phyloP scores from a whole-genome alignment of 2,113 vertebrate species.

The Orientallactaga bullata region DNA sequence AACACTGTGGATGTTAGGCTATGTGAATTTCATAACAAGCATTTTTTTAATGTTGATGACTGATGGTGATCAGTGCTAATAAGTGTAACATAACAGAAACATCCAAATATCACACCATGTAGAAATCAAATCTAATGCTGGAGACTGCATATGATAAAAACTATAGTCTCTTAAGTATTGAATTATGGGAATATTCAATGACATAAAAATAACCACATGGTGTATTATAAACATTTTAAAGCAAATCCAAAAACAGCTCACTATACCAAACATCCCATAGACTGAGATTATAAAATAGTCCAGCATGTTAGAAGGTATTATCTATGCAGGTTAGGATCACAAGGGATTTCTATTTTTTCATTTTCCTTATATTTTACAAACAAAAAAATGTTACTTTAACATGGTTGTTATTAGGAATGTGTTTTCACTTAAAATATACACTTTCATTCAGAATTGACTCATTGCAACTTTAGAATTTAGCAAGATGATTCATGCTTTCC shows the following conservation, averaged over 20 bases:
- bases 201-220: not conserved
- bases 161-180: not conserved
- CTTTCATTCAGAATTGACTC: slow-evolving; percentile 37
- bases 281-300: not conserved
- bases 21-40: not conserved
- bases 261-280: not conserved
- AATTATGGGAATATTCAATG: not conserved
- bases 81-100: not conserved
- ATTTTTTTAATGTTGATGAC: not conserved
- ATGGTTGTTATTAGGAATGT: slow-evolving; percentile 29
- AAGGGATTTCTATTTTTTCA: not conserved
- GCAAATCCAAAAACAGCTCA: not conserved
- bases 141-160: not conserved
- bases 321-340: not conserved
- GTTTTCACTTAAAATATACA: slow-evolving; percentile 11
- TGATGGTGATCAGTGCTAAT: not conserved
- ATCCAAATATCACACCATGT: not conserved
- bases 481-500: slow-evolving; percentile 38
- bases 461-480: slow-evolving; percentile 20
- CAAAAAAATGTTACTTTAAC: slow-evolving; percentile 50
- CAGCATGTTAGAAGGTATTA: not conserved
- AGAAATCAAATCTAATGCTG: not conserved
- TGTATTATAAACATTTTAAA: not conserved
- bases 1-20: not conserved
- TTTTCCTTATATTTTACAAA: slow-evolving; percentile 42